Base-by-base conservation (phyloP, 2,888 invertebrate genomes). In the Masnerella sp. region DNA sequence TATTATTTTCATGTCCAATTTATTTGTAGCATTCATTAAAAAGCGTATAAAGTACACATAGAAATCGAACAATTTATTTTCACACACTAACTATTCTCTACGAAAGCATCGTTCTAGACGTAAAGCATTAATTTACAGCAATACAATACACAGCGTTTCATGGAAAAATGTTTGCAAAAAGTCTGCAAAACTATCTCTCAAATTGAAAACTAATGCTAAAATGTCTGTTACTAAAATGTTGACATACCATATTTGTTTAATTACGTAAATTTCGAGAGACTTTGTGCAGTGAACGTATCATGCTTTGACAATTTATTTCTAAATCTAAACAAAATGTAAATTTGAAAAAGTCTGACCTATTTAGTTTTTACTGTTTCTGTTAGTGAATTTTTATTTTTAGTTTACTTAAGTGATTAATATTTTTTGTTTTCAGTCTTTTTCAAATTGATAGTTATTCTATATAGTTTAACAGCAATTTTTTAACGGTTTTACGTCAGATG, bases 71-170 rank as follows among this genome's bases (percentile, higher is more conserved):
- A 51, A 22, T 30, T 38, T 17, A 14, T 49, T 51, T 30, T 22
- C 25, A 43, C 28, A 49, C 15, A 25, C 49, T n/a, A 49, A 14
- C 49, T 56, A 67, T 40, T 12, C 42, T 49, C 65, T 67, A 67
- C 56, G 11, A 56, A 65, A 67, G 65, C 56, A 32, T 56, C 47
- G 58, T 15, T 32, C 34, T 14, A 14, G 25, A 56, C 47, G 4
- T 49, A 8, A 67, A 67, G 67, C 67, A 49, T 42, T 56, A 49
- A 56, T 67, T 56, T 67, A 67, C 67, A 67, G 67, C 67, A 14
- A 17, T 58, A 58, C 32, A 67, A 49, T 67, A 58, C 49, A 54
- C 28, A 67, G 49, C 36, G 14, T 20, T 65, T 18, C 17, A 49
- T 40, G 38, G 32, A 20, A 49, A 28, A 5, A 20, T 30, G 38